phyloP scores from a whole-genome alignment of 2,888 invertebrate species.

The Luffia ferchaultella region DNA sequence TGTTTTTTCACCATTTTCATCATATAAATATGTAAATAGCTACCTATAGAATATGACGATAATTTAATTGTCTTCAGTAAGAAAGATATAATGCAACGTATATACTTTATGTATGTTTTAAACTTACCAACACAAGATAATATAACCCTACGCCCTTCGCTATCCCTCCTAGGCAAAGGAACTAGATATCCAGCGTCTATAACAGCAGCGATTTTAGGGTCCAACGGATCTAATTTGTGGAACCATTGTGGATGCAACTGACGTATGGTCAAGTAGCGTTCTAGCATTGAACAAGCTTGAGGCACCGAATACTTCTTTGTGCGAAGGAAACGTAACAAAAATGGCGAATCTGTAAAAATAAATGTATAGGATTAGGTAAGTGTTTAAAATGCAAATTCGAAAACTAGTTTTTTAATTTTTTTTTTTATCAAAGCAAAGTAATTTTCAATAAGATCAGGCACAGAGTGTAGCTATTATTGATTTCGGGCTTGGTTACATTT shows the following conservation, averaged over 20 bases:
- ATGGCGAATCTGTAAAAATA: constrained; percentile 70
- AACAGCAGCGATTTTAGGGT: constrained; percentile 80
- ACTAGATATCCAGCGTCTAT: constrained; percentile 82
- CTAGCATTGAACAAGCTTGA: constrained; percentile 86
- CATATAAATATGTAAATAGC: too few relatives aligned
- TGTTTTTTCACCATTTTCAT: too few relatives aligned
- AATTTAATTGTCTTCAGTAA: neutral
- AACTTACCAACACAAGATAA: constrained; percentile 78
- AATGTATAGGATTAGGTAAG: too few relatives aligned
- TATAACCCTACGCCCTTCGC: constrained; percentile 78
- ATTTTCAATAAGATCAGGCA: too few relatives aligned
- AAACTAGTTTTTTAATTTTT: too few relatives aligned
- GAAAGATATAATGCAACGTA: neutral
- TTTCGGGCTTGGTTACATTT: too few relatives aligned
- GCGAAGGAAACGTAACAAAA: constrained; percentile 83
- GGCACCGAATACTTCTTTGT: constrained; percentile 90
- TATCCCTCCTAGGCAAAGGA: constrained; percentile 77
- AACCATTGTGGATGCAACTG: constrained; percentile 90
- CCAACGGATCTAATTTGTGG: constrained; percentile 79
- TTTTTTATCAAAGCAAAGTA: too few relatives aligned
- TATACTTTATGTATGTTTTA: too few relatives aligned
- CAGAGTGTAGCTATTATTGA: too few relatives aligned
- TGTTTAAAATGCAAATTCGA: too few relatives aligned
- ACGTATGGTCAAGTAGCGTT: constrained; percentile 84
- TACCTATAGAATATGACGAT: too few relatives aligned